Evolutionary conservation across 2,797 vertebrate species (phyloP).

Genomic region (Gallinago nigripennis): DNA sequence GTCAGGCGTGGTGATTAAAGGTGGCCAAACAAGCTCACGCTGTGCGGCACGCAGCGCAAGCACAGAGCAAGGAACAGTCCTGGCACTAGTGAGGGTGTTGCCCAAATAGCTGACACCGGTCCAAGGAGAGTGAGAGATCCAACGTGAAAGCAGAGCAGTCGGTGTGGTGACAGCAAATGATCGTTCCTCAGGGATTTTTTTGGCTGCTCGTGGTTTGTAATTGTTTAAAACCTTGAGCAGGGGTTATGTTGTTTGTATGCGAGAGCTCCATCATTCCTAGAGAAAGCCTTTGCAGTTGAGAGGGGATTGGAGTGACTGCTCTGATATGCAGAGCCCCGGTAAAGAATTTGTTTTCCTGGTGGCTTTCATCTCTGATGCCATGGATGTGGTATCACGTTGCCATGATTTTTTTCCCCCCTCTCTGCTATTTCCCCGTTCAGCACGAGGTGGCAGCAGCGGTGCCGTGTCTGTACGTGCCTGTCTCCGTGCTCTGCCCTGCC

Average conservation of each 20-base stretch:
- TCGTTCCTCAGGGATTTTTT: background rate
- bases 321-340: background rate
- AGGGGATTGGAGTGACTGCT: background rate
- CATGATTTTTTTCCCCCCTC: background rate
- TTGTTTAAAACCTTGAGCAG: background rate
- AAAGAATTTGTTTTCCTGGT: background rate
- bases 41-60: background rate
- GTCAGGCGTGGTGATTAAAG: background rate
- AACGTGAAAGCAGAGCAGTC: background rate
- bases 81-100: background rate
- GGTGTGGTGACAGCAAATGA: background rate
- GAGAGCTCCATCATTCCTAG: background rate
- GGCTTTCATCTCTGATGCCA: background rate
- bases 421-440: background rate
- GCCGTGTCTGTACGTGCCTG: background rate
- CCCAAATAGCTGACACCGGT: background rate
- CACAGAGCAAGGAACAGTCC: background rate
- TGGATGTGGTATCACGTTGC: background rate
- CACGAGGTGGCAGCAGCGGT: conserved; percentile 59
- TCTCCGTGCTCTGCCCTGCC: background rate
- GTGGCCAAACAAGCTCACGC: background rate
- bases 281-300: background rate
- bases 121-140: background rate
- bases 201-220: background rate
- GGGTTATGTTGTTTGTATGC: background rate